Evolutionary conservation across 2,797 vertebrate species (phyloP).

Genomic region (Todus mexicanus): DNA sequence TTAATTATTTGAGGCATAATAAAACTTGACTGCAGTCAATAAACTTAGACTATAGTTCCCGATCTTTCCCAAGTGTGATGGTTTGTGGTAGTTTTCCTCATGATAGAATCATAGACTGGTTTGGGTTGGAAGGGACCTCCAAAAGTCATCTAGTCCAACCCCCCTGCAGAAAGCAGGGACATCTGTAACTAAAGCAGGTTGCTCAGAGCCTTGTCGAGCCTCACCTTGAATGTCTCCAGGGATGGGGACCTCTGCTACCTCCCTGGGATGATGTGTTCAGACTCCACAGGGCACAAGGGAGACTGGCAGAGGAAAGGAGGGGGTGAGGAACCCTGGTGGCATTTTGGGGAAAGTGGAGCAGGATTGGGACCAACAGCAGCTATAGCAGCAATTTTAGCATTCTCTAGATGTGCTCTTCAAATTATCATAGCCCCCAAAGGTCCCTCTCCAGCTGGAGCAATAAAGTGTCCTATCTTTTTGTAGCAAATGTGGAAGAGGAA

Average conservation of each 20-base stretch:
- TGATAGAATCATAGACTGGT: too few relatives aligned
- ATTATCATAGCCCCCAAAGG: fast-evolving
- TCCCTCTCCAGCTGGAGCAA: neutral
- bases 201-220: too few relatives aligned
- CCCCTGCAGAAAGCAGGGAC: too few relatives aligned
- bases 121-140: too few relatives aligned
- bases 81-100: neutral
- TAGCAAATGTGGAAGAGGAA: neutral
- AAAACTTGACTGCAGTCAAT: constrained; percentile 73
- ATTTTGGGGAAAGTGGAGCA: neutral
- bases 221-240: too few relatives aligned
- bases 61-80: neutral
- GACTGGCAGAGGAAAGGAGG: neutral
- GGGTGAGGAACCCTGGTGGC: fast-evolving
- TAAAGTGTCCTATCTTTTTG: neutral
- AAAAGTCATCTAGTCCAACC: too few relatives aligned
- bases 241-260: too few relatives aligned
- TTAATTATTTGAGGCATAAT: constrained; percentile 78
- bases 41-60: constrained; percentile 49
- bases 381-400: fast-evolving
- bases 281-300: fast-evolving
- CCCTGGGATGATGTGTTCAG: neutral
- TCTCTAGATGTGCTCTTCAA: neutral
- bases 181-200: too few relatives aligned
- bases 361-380: neutral